A percentile compares a stretch with the other conserved stretches of the same genome.
These are phyloP conservation scores for Columba livia DNA, from an alignment of 2,113 vertebrate genomes.

Conservation along the genomic window DNA sequence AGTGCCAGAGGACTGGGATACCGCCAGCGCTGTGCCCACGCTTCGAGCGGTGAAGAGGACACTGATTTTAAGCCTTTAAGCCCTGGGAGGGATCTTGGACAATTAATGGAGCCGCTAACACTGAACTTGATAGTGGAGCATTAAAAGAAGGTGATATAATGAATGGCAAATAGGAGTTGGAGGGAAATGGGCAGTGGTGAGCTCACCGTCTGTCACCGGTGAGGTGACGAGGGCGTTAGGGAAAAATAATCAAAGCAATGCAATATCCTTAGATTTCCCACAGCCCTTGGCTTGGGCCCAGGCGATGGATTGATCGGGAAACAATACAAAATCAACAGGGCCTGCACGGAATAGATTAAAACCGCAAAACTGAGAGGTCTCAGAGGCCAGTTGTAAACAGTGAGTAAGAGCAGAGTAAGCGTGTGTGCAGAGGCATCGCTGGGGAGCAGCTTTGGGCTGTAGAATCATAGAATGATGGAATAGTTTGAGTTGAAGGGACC, in stretches of 20 bases:
- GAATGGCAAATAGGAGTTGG: background rate
- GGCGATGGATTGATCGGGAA: rapidly evolving
- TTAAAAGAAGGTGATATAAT: background rate
- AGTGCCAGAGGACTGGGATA: background rate
- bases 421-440: rapidly evolving
- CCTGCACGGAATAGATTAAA: background rate
- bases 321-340: background rate
- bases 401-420: rapidly evolving
- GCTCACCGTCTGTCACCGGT: rapidly evolving
- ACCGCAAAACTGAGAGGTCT: background rate
- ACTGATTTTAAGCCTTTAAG: rapidly evolving
- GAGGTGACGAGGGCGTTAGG: background rate
- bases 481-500: too few relatives aligned
- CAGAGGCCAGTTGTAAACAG: background rate
- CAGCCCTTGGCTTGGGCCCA: background rate
- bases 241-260: rapidly evolving
- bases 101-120: background rate
- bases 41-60: background rate
- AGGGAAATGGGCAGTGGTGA: background rate
- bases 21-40: background rate
- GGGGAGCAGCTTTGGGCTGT: too few relatives aligned
- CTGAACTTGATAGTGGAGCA: background rate
- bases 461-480: too few relatives aligned
- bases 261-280: background rate
- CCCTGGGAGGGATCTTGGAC: background rate